Conservation (phyloP, 2,888 invertebrate genomes). For the Tiphia femorata region DNA sequence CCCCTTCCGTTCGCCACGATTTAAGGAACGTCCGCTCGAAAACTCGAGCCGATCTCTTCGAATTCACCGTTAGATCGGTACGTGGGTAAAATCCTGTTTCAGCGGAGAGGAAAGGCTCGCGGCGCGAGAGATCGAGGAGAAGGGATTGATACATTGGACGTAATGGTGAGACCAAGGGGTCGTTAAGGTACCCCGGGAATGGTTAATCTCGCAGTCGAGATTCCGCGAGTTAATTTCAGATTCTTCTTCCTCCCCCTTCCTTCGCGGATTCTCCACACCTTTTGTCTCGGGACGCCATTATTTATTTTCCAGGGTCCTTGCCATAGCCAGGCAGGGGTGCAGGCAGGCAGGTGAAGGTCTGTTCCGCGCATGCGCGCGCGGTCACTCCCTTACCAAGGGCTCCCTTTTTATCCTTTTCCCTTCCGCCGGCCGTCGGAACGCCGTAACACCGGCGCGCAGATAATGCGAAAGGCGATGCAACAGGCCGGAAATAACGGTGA, state of each 20-base stretch:
- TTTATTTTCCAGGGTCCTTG: constrained; percentile 8
- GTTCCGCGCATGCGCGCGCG: not conserved
- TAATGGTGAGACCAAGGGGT: not conserved
- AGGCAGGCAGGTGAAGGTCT: constrained; percentile 1
- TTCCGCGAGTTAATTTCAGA: constrained; percentile 12
- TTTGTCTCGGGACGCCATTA: constrained; percentile 1
- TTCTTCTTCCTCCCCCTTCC: constrained; percentile 6
- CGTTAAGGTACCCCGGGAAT: not conserved
- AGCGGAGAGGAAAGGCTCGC: too few relatives aligned
- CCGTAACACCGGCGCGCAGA: constrained; percentile 16
- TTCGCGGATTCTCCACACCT: not conserved
- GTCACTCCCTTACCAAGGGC: not conserved
- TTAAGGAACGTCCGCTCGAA: too few relatives aligned
- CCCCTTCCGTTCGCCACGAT: too few relatives aligned
- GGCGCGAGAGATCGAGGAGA: too few relatives aligned
- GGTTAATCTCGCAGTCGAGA: constrained; percentile 16
- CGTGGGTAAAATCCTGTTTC: too few relatives aligned
- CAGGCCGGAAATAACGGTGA: constrained; percentile 34
- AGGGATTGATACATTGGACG: constrained; percentile 29
- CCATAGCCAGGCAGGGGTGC: not conserved
- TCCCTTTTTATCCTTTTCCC: not conserved
- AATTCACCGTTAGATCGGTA: too few relatives aligned
- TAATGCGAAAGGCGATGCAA: constrained; percentile 25
- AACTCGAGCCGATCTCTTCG: too few relatives aligned
- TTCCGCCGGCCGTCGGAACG: constrained; percentile 4